These are phyloP conservation scores for Phenganax stokvisi DNA, from an alignment of 92 coral and sea anemone genomes.

Conservation along the genomic window DNA sequence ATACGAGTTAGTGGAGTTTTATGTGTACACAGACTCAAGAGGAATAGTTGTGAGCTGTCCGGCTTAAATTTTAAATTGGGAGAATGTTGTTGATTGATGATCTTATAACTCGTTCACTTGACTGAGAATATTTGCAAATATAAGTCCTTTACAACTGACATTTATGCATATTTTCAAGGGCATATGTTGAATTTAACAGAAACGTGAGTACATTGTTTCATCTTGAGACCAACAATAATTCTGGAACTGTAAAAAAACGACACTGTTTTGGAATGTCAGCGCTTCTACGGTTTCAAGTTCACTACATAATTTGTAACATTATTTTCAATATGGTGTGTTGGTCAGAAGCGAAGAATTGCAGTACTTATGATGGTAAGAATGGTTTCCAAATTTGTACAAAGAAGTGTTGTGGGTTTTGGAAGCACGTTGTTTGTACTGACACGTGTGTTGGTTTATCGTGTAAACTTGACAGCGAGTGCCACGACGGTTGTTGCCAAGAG, in stretches of 20 bases:
- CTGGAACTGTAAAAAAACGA: not conserved
- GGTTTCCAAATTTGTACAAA: conserved; percentile 1
- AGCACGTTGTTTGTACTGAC: not conserved
- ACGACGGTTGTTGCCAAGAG: conserved; percentile 22
- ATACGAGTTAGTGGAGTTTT: no score
- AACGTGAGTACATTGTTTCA: not conserved
- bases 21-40: no score
- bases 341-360: conserved; percentile 23
- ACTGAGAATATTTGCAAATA: not conserved
- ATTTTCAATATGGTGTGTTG: not conserved
- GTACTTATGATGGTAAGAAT: not conserved
- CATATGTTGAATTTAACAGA: not conserved
- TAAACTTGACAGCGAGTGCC: conserved; percentile 14
- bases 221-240: not conserved
- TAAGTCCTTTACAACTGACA: not conserved
- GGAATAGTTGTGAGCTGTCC: no score
- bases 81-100: not conserved
- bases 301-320: not conserved
- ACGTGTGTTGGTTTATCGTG: conserved; percentile 19
- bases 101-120: not conserved
- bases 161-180: not conserved
- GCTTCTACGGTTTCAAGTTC: not conserved
- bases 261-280: not conserved
- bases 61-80: no score
- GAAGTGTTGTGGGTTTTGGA: conserved; percentile 25